A percentile compares a stretch with the other conserved stretches of the same genome.
Evolutionary conservation across 2,113 vertebrate species (phyloP).

Genomic region (Neotoma lepida): DNA sequence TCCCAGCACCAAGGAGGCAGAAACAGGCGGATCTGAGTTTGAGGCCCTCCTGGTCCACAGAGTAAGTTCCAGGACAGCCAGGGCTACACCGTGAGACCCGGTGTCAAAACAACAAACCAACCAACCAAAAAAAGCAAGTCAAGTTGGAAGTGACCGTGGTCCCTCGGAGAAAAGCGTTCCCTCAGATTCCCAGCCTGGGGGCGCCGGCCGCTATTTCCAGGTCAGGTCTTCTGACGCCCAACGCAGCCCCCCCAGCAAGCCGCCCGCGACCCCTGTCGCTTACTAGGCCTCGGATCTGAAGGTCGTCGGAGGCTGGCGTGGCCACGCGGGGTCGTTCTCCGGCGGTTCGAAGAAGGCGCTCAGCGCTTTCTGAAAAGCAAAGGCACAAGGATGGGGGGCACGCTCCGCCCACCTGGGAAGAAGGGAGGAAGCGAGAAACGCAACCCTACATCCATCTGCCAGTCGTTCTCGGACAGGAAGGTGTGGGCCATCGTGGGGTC

Average conservation of each 20-base stretch:
- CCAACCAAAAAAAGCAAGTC: background rate
- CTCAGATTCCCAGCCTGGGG: background rate
- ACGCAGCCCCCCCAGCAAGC: background rate
- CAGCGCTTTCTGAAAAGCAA: constrained; percentile 85
- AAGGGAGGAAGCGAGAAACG: no score
- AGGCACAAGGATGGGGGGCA: background rate
- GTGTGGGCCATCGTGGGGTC: constrained; percentile 86
- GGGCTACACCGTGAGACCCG: background rate
- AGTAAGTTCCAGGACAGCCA: background rate
- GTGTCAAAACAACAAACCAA: background rate
- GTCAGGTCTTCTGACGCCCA: background rate
- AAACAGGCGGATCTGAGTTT: background rate
- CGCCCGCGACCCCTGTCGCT: background rate
- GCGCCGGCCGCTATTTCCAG: background rate
- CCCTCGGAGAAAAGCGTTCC: background rate
- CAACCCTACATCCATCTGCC: constrained; percentile 91
- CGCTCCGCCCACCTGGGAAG: no score
- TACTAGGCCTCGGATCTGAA: constrained; percentile 63
- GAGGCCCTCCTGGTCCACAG: background rate
- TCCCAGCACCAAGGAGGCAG: background rate
- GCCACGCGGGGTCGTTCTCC: background rate
- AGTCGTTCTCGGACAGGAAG: constrained; percentile 89
- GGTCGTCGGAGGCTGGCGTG: background rate
- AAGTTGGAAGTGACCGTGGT: background rate
- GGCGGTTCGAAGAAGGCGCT: constrained; percentile 84